These are phyloP conservation scores for Lophius piscatorius DNA, from an alignment of 2,113 vertebrate species.

Conservation along the genomic window DNA sequence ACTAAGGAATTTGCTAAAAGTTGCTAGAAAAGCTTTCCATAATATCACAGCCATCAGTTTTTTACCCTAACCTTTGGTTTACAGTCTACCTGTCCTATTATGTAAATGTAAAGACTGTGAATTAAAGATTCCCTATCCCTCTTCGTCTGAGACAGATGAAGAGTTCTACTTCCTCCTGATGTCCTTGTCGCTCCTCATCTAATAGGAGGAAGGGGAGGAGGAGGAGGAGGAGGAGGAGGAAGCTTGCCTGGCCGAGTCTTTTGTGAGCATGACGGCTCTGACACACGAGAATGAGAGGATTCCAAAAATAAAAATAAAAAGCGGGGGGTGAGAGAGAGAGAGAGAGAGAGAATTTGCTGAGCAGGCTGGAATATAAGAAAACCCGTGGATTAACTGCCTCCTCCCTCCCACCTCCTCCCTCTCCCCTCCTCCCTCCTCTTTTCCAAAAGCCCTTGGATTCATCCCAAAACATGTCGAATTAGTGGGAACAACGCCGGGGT, in stretches of 20 bases:
- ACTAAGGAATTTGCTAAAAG: too few species aligned
- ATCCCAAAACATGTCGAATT: conserved; percentile 65
- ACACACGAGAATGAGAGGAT: conserved; percentile 76
- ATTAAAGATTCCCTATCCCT: conserved; percentile 21
- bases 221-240: conserved; percentile 24
- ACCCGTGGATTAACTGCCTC: conserved; percentile 60
- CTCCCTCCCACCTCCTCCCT: not conserved
- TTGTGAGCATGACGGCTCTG: conserved; percentile 62
- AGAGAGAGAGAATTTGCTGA: conserved; percentile 56
- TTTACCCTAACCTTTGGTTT: too few species aligned
- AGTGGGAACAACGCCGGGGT: conserved; percentile 63
- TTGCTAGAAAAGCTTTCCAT: too few species aligned
- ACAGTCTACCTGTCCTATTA: too few species aligned
- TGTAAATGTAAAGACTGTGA: conserved; percentile 20
- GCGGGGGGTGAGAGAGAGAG: conserved; percentile 14
- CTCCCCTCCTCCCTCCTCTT: not conserved
- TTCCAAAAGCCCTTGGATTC: conserved; percentile 63
- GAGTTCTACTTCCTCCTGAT: conserved; percentile 11
- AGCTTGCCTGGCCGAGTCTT: conserved; percentile 56
- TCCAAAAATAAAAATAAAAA: conserved; percentile 79
- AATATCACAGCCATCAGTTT: too few species aligned
- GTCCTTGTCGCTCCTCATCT: conserved; percentile 28
- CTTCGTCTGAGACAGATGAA: not conserved
- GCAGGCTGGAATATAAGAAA: conserved; percentile 67
- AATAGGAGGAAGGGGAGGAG: conserved; percentile 30